Evolutionary conservation across 2,888 invertebrate genomes (phyloP), one percentile per base, ranked within the genome.

Genomic region (Nomada lathburiana): DNA sequence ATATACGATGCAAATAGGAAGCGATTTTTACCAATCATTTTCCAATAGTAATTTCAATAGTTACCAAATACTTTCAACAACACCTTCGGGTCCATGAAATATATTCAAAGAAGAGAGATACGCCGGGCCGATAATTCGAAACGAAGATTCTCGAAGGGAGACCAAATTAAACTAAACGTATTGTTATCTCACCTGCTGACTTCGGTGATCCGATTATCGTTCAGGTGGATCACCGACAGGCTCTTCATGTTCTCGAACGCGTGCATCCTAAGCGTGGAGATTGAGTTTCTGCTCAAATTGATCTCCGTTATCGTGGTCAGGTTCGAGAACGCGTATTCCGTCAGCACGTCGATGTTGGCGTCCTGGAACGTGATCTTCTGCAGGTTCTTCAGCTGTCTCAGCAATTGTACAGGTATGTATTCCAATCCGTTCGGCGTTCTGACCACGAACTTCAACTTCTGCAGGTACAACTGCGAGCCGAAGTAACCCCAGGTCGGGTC

Each of bases 401-500:
- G 94, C 62, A 96, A 96, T 92, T 96, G 96, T 23, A 96, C 96
- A 5, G 97, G 97, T 83, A 97, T 95, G 90, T 96, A 96, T 77
- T 95, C 96, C 80, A 97, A 94, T 26, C 95, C 95, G 20, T 96
- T 96, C 91, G 96, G 96, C 71, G 96, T 96, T 85, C 96, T 95
- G 63, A 97, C 96, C 90, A 96, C 96, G 91, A 97, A 96, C 90
- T 96, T 96, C 88, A 97, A 95, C 93, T 96, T 96, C 90, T 96
- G 95, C 86, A 97, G 93, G 89, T 95, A 95, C 65, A 96, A 96
- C 93, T 97, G 97, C 50, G 96, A 96, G 29, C 95, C 95, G 93
- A 97, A 97, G 90, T 96, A 95, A 85, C 95, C 95, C 97, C 97
- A 97, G 89, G 97, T 95, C 83, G 95, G 95, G 92, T 97, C 96